These are phyloP conservation scores for Cheirogaleus medius DNA, from an alignment of 2,113 vertebrate genomes.

Conservation along the genomic window DNA sequence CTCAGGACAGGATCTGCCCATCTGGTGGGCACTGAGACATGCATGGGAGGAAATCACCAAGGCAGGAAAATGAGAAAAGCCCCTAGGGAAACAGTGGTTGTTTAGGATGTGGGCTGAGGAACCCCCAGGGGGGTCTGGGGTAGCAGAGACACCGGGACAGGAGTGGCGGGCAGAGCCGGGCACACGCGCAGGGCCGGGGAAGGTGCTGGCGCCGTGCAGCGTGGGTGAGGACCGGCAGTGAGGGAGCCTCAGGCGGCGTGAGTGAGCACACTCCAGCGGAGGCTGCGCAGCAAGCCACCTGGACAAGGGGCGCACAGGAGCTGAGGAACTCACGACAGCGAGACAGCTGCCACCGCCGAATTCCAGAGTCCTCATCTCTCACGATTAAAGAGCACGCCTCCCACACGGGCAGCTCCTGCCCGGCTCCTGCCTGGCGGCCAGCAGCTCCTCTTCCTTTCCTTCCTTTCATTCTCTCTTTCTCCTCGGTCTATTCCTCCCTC, in stretches of 20 bases:
- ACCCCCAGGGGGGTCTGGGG: rapidly evolving
- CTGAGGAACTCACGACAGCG: rapidly evolving
- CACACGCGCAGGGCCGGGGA: rapidly evolving
- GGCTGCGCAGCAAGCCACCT: rapidly evolving
- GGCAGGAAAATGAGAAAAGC: background rate
- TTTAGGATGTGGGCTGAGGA: no score
- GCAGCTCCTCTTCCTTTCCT: no score
- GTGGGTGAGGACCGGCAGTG: rapidly evolving
- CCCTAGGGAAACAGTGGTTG: rapidly evolving
- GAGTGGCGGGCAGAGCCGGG: background rate
- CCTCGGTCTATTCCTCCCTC: background rate
- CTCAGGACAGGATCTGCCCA: rapidly evolving
- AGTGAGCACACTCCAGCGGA: background rate
- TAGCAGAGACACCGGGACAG: background rate
- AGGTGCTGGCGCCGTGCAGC: background rate
- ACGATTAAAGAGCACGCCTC: rapidly evolving
- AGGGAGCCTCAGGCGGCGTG: rapidly evolving
- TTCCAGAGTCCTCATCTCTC: rapidly evolving
- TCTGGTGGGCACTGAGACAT: background rate
- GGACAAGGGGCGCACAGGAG: background rate
- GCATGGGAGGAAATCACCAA: rapidly evolving
- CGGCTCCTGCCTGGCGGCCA: rapidly evolving
- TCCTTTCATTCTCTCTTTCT: background rate
- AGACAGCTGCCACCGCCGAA: rapidly evolving
- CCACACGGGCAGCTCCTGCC: rapidly evolving